Evolutionary conservation across 2,888 invertebrate genomes (phyloP).

Genomic region (Parapristionchus giblindavisi): DNA sequence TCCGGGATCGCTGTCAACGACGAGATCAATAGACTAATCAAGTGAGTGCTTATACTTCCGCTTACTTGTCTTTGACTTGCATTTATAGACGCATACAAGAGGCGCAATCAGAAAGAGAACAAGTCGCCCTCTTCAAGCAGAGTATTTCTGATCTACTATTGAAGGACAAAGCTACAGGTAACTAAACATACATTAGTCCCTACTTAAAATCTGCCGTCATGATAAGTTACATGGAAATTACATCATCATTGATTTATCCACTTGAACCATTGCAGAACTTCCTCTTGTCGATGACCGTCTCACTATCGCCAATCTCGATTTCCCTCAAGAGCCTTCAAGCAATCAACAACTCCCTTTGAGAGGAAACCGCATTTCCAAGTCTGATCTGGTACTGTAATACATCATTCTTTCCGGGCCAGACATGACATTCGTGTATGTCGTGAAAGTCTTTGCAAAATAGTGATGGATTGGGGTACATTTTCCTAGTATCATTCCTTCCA

Average conservation of each 20-base stretch:
- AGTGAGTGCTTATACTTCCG: constrained; percentile 10
- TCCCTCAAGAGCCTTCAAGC: constrained; percentile 44
- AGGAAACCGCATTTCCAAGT: constrained; percentile 44
- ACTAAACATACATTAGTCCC: not conserved
- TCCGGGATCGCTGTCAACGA: constrained; percentile 9
- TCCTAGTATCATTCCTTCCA: too few species aligned
- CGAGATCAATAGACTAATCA: constrained; percentile 37
- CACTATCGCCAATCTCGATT: constrained; percentile 43
- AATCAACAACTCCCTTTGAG: constrained; percentile 35
- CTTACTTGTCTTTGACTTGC: not conserved
- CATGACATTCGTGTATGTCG: not conserved
- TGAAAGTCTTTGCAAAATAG: too few species aligned
- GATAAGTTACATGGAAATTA: not conserved
- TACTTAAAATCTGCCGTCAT: not conserved
- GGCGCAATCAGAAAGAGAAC: constrained; percentile 31
- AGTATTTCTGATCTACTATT: constrained; percentile 35
- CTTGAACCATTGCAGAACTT: not conserved
- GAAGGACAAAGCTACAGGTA: constrained; percentile 1
- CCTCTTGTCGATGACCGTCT: constrained; percentile 19
- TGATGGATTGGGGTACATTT: too few species aligned
- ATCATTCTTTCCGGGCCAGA: not conserved
- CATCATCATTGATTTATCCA: not conserved
- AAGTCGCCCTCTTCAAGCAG: constrained; percentile 37
- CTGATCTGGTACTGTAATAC: constrained; percentile 46
- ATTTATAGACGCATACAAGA: constrained; percentile 35